These are phyloP conservation scores for Botia almorhae DNA, from an alignment of 2,797 vertebrate genomes.

Conservation along the genomic window DNA sequence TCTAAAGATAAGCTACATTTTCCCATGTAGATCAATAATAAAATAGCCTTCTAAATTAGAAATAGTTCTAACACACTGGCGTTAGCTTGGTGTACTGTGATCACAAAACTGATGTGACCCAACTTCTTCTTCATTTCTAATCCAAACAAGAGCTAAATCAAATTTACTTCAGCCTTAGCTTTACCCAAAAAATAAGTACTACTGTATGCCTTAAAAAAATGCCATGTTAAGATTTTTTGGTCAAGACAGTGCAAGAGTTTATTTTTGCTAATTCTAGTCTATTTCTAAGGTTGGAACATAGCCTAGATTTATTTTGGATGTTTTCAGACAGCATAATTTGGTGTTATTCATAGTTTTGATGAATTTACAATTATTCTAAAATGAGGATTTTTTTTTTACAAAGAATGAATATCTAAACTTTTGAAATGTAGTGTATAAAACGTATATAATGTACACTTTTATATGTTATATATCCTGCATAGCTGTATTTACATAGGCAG, in stretches of 20 bases:
- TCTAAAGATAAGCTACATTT: neutral
- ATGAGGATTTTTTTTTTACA: no score
- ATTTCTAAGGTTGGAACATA: no score
- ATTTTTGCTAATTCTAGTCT: no score
- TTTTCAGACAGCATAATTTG: no score
- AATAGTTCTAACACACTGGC: neutral
- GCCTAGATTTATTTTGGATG: no score
- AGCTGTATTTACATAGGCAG: neutral
- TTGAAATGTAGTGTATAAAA: no score
- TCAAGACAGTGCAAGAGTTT: no score
- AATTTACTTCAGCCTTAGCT: neutral
- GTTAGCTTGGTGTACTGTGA: neutral
- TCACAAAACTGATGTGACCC: slow-evolving; percentile 6
- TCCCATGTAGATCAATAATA: neutral
- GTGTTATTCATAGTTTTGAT: no score
- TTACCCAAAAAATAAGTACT: neutral
- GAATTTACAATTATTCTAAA: no score
- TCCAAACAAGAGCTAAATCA: slow-evolving; percentile 9
- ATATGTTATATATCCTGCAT: no score
- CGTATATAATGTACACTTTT: no score
- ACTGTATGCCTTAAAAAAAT: neutral
- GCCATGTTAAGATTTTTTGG: neutral
- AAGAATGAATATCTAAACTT: no score
- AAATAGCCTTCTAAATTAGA: neutral
- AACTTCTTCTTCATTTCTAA: slow-evolving; percentile 5